These are phyloP conservation scores for Vanacampus margaritifer DNA, from an alignment of 2,113 vertebrate genomes.

Conservation along the genomic window DNA sequence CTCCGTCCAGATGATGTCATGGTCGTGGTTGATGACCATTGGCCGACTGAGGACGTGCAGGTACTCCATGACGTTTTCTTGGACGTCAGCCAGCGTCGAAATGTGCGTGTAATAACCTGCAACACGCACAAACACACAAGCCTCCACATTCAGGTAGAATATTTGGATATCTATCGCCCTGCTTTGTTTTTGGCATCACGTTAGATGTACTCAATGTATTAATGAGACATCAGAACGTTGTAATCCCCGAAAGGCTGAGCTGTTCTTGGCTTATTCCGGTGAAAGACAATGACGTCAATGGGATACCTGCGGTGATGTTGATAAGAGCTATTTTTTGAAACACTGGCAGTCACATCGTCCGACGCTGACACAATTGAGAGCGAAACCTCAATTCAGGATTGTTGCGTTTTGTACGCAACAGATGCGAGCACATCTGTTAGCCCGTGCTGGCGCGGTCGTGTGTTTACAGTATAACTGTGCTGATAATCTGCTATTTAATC, in stretches of 20 bases:
- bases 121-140: slow-evolving; percentile 16
- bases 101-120: slow-evolving; percentile 94
- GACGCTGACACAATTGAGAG: background rate
- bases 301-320: slow-evolving; percentile 41
- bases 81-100: slow-evolving; percentile 89
- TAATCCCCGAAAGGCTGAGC: slow-evolving; percentile 18
- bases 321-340: slow-evolving; percentile 26
- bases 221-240: slow-evolving; percentile 31
- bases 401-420: slow-evolving; percentile 29
- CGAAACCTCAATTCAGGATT: background rate
- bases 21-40: slow-evolving; percentile 96
- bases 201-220: slow-evolving; percentile 27
- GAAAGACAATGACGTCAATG: slow-evolving; percentile 45
- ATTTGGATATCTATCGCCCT: slow-evolving; percentile 11
- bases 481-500: slow-evolving; percentile 54
- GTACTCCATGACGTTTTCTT: slow-evolving; percentile 98
- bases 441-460: slow-evolving; percentile 24
- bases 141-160: slow-evolving; percentile 9
- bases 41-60: slow-evolving; percentile 94
- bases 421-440: slow-evolving; percentile 48
- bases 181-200: slow-evolving; percentile 9
- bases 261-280: slow-evolving; percentile 37
- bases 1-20: slow-evolving; percentile 96
- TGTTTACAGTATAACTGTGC: slow-evolving; percentile 37
- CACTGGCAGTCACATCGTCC: slow-evolving; percentile 23